Percentiles rank a stretch among this genome's conserved stretches.
Evolutionary conservation across 2,113 vertebrate genomes (phyloP).

Genomic region (Strigops habroptila): DNA sequence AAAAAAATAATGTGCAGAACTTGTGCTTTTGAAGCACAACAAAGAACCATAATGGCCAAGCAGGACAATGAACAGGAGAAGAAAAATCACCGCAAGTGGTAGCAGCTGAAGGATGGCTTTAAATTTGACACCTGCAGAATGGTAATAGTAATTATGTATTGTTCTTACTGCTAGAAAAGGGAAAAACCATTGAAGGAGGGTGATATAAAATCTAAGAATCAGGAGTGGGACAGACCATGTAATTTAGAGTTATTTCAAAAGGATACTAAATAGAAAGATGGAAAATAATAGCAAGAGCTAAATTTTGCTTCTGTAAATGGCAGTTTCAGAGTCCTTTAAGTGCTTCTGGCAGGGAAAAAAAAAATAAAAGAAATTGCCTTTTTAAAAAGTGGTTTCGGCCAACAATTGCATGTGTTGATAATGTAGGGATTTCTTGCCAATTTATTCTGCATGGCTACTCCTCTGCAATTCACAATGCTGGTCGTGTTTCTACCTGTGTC

Average conservation of each 20-base stretch:
- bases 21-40: conserved; percentile 47
- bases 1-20: conserved; percentile 18
- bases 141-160: conserved; percentile 52
- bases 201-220: conserved; percentile 58
- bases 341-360: conserved; percentile 33
- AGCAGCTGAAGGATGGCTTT: conserved; percentile 29
- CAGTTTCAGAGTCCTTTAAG: conserved; percentile 57
- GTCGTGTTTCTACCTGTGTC: background rate
- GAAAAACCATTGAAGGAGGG: background rate
- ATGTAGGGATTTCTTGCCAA: conserved; percentile 37
- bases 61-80: conserved; percentile 35
- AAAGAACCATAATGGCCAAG: conserved; percentile 48
- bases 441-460: background rate
- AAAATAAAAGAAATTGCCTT: background rate
- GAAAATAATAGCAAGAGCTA: conserved; percentile 61
- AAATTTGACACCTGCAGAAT: conserved; percentile 39
- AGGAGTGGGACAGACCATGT: conserved; percentile 12
- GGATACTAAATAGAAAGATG: conserved; percentile 52
- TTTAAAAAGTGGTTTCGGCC: conserved; percentile 3
- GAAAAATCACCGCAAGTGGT: conserved; percentile 48
- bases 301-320: conserved; percentile 54
- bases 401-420: conserved; percentile 39
- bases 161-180: conserved; percentile 25
- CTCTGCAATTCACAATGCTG: background rate
- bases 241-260: conserved; percentile 57